Conservation (phyloP, 2,113 vertebrate species). For the Onychostruthus taczanowskii region DNA sequence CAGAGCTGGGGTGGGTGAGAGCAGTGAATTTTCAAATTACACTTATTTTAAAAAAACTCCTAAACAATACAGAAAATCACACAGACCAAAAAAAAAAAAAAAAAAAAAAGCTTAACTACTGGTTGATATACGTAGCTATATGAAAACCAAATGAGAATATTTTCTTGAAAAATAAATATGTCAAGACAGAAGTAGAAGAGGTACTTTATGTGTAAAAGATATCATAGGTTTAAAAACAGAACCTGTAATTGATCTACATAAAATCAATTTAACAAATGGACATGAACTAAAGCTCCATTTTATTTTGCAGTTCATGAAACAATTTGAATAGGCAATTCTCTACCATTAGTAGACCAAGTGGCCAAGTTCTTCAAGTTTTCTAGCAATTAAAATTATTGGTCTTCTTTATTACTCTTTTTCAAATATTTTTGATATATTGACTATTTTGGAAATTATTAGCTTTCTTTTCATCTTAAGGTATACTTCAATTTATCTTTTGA, state of each 20-base stretch:
- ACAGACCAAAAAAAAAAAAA: neutral
- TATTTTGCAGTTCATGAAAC: neutral
- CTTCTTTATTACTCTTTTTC: neutral
- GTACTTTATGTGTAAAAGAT: neutral
- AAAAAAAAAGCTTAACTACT: neutral
- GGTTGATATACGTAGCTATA: neutral
- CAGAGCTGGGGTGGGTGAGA: accelerated
- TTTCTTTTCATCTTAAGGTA: neutral
- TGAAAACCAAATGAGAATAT: neutral
- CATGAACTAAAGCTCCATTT: neutral
- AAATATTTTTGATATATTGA: neutral
- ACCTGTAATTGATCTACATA: neutral
- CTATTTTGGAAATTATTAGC: neutral
- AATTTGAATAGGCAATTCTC: neutral
- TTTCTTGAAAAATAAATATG: neutral
- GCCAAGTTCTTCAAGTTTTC: neutral
- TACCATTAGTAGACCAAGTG: neutral
- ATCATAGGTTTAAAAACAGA: neutral
- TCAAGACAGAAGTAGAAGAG: neutral
- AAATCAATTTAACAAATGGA: neutral
- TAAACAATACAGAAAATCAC: neutral
- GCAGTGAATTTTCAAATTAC: neutral
- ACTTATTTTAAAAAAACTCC: accelerated
- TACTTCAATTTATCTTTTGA: neutral
- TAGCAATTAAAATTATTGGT: neutral